These are phyloP conservation scores for Thermophis baileyi DNA, from an alignment of 2,113 vertebrate genomes.

Conservation along the genomic window DNA sequence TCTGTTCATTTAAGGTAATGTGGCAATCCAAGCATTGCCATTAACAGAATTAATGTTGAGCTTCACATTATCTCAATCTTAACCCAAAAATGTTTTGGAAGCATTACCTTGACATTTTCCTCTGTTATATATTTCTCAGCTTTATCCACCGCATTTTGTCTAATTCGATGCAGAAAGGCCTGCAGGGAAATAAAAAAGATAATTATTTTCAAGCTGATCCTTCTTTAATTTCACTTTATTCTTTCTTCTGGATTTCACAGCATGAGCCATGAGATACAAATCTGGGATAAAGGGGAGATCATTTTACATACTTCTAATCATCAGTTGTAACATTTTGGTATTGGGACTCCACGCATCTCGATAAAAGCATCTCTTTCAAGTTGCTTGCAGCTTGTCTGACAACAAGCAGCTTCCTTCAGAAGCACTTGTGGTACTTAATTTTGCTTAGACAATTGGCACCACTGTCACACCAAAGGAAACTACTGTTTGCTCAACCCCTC, in stretches of 20 bases:
- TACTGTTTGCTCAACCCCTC: not conserved
- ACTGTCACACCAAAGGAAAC: slow-evolving; percentile 5
- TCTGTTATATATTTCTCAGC: slow-evolving; percentile 89
- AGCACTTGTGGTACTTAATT: slow-evolving; percentile 5
- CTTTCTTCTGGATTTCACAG: not conserved
- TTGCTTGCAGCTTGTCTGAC: not conserved
- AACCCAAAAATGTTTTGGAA: slow-evolving; percentile 5
- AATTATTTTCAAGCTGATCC: slow-evolving; percentile 10
- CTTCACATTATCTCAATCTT: not conserved
- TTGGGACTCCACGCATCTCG: not conserved
- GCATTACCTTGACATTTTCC: slow-evolving; percentile 91
- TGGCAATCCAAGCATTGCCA: not conserved
- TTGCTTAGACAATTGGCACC: slow-evolving; percentile 29
- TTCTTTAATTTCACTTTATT: slow-evolving; percentile 9
- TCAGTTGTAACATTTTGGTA: not conserved
- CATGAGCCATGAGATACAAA: not conserved
- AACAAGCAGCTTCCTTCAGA: not conserved
- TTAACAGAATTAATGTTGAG: not conserved
- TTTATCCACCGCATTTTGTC: slow-evolving; percentile 84
- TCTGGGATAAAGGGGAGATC: not conserved
- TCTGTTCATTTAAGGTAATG: not conserved
- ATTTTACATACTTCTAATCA: slow-evolving; percentile 16
- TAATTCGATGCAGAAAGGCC: slow-evolving; percentile 93
- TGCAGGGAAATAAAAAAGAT: slow-evolving; percentile 56
- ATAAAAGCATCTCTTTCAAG: not conserved